A percentile compares a stretch with the other conserved stretches of the same genome.
Conservation (phyloP, 2,797 vertebrate species). For the Adelosebastes latens region DNA sequence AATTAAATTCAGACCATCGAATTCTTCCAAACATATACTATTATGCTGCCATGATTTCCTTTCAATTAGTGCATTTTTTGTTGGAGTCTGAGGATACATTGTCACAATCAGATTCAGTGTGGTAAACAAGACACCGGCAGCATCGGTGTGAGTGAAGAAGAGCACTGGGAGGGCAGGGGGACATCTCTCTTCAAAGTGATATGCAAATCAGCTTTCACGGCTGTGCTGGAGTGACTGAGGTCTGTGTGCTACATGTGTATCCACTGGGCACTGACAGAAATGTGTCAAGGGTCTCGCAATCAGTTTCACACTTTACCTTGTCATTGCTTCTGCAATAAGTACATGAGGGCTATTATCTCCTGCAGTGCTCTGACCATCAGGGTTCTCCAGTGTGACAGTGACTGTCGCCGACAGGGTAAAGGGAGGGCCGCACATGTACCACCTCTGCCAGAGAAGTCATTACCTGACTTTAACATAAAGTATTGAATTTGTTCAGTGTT, state of each 20-base stretch:
- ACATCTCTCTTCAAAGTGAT: not conserved
- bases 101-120: not conserved
- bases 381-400: not conserved
- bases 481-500: not conserved
- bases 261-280: not conserved
- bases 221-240: not conserved
- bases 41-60: slow-evolving; percentile 7
- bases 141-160: not conserved
- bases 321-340: not conserved
- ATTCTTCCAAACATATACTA: slow-evolving; percentile 9
- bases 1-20: slow-evolving; percentile 4
- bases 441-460: not conserved
- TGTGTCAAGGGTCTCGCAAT: not conserved
- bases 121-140: not conserved
- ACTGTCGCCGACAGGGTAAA: not conserved
- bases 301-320: not conserved
- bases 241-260: not conserved
- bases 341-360: not conserved
- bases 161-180: not conserved
- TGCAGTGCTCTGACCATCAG: not conserved
- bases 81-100: not conserved
- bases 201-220: not conserved
- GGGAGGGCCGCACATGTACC: too few species aligned
- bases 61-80: slow-evolving; percentile 4
- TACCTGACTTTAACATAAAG: not conserved